Evolutionary conservation across 1,140 invertebrate genomes (phyloP), one percentile per base, ranked within the genome.

Genomic region (Alviniconcha marisindica): DNA sequence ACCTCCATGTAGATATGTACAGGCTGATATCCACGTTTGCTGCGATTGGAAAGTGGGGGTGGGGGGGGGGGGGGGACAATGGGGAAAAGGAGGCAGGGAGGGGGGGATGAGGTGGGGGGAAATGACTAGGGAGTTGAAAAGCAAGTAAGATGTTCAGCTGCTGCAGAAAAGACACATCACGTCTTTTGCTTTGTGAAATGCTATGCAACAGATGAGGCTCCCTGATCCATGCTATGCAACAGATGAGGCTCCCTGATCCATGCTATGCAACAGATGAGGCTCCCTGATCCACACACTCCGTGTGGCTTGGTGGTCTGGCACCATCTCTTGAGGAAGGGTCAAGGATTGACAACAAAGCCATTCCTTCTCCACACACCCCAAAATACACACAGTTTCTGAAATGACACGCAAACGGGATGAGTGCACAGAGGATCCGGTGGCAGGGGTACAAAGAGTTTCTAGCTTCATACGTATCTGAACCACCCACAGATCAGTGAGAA

Each of bases 311-410:
- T 66, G 60, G 21, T 7, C 14, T 5, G 7, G 60, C 28, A n/a
- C 18, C 14, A 12, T 7, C 14, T 42, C 10, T 21, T 42, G 71
- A 2, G 15, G 15, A 0, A 4, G n/a, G 71, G 24, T 1, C 71
- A 24, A 15, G 36, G 40, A 78, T 5, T 18, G 77, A 54, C 21
- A 78, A 54, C 56, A 80, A 24, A 40, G 56, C 78, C 33, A 80
- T n/a, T 24, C 78, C 78, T 31, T 80, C 78, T 42, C 78, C 78
- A 44, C 78, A 80, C 56, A 80, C 56, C 5, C 78, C 78, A 24
- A 80, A 28, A 24, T 28, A 66, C 33, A 80, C 36, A 33, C n/a
- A 3, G 56, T 44, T 40, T 21, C 78, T 80, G 56, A 38, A 66
- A 80, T 15, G 42, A 33, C 1, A 69, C 2, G 54, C 7, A 28